These are phyloP conservation scores for Psittacula derbiana DNA, from an alignment of 2,797 vertebrate genomes.

Conservation along the genomic window DNA sequence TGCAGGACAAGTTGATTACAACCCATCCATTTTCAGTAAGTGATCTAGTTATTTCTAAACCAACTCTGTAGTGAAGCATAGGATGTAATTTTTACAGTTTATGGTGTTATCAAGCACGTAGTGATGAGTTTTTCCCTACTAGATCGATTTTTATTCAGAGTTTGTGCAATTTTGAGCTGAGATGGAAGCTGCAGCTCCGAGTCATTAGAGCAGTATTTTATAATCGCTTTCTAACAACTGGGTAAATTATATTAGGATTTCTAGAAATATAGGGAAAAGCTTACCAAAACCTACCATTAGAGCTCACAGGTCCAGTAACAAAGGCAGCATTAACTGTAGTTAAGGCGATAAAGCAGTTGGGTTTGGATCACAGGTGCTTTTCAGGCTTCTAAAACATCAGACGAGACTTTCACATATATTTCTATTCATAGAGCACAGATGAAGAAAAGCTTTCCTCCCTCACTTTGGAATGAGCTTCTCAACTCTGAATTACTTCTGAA, in stretches of 20 bases:
- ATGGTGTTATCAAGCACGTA: not conserved
- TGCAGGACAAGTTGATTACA: not conserved
- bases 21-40: not conserved
- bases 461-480: conserved; percentile 1
- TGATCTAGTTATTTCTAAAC: not conserved
- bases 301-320: not conserved
- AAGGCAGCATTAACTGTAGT: not conserved
- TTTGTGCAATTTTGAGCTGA: not conserved
- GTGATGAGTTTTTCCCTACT: not conserved
- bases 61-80: not conserved
- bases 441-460: conserved; percentile 11
- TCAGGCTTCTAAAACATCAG: conserved; percentile 12
- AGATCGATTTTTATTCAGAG: not conserved
- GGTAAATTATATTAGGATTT: not conserved
- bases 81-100: not conserved
- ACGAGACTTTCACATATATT: conserved; percentile 33
- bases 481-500: not conserved
- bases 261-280: not conserved
- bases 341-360: conserved; percentile 20
- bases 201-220: not conserved
- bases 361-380: not conserved
- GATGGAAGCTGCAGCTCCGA: not conserved
- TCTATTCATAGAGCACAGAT: conserved; percentile 4
- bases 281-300: not conserved
- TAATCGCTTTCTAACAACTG: not conserved